Conservation (phyloP, 2,888 invertebrate species). For the Lasioglossum oenotherae region DNA sequence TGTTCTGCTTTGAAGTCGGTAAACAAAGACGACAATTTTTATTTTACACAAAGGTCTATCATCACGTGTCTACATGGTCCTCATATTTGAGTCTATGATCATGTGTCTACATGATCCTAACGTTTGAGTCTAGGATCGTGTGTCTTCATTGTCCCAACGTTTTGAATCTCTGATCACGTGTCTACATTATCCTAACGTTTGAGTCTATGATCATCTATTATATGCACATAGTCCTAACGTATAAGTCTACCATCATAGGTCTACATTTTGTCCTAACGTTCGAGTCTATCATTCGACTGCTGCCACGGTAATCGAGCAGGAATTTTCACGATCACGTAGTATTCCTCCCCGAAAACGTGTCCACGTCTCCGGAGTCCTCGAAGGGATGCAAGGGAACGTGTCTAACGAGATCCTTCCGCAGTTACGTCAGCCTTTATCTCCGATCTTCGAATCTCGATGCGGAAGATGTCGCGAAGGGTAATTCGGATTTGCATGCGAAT, state of each 20-base stretch:
- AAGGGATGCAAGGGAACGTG: not conserved
- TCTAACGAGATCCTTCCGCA: not conserved
- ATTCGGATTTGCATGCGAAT: not conserved
- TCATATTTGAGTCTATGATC: too few species aligned
- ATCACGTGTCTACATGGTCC: too few species aligned
- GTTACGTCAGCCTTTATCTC: not conserved
- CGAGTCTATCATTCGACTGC: not conserved
- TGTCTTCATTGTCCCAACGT: too few species aligned
- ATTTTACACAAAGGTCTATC: too few species aligned
- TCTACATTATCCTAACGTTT: too few species aligned
- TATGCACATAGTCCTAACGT: not conserved
- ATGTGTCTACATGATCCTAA: too few species aligned
- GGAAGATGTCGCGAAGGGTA: not conserved
- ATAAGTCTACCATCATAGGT: too few species aligned
- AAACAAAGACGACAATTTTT: too few species aligned
- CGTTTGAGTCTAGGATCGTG: too few species aligned
- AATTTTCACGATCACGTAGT: constrained; percentile 1
- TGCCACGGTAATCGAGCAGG: not conserved
- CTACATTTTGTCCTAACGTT: not conserved
- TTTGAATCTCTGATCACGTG: too few species aligned
- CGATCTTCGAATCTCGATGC: not conserved
- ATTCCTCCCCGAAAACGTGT: not conserved
- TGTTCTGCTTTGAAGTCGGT: too few species aligned
- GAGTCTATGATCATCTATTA: too few species aligned
- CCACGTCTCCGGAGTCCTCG: not conserved